Conservation (phyloP, 2,888 invertebrate species). For the Protophormia terraenovae region DNA sequence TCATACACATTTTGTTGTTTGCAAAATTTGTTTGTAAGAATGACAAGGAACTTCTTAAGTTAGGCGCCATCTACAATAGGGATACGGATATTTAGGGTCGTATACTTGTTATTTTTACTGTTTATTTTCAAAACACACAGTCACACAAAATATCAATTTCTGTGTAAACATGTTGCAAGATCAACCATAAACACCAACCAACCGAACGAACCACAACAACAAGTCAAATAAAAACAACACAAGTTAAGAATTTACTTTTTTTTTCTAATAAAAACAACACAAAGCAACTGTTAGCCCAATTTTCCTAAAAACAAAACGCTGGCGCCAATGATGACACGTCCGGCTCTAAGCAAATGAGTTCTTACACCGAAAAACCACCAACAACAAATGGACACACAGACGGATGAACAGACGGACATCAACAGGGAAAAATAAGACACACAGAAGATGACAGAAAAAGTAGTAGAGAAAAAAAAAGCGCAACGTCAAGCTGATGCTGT, state of each 20-base stretch:
- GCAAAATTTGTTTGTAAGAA: slow-evolving; percentile 18
- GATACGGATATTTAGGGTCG: slow-evolving; percentile 23
- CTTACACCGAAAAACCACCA: slow-evolving; percentile 40
- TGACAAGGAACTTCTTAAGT: slow-evolving; percentile 44
- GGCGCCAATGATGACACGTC: slow-evolving; percentile 79
- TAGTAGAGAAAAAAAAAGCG: slow-evolving; percentile 63
- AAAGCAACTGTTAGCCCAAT: slow-evolving; percentile 66
- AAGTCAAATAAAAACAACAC: slow-evolving; percentile 42
- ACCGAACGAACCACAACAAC: slow-evolving; percentile 25
- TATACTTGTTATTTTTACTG: slow-evolving; percentile 43
- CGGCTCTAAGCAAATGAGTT: slow-evolving; percentile 70
- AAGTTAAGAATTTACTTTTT: slow-evolving; percentile 35
- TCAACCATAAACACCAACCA: slow-evolving; percentile 53
- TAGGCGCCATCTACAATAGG: slow-evolving; percentile 60
- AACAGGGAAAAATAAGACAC: no score
- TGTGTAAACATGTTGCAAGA: slow-evolving; percentile 76
- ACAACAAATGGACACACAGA: slow-evolving; percentile 52
- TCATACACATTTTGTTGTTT: neutral
- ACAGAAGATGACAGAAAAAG: neutral
- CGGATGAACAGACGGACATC: no score
- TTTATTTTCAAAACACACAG: slow-evolving; percentile 76
- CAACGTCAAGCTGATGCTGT: slow-evolving; percentile 61
- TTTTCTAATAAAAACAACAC: slow-evolving; percentile 56
- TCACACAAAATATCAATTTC: slow-evolving; percentile 80
- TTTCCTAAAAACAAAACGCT: slow-evolving; percentile 70